phyloP scores from a whole-genome alignment of 2,113 vertebrate genomes.

The Dunckerocampus dactyliophorus region DNA sequence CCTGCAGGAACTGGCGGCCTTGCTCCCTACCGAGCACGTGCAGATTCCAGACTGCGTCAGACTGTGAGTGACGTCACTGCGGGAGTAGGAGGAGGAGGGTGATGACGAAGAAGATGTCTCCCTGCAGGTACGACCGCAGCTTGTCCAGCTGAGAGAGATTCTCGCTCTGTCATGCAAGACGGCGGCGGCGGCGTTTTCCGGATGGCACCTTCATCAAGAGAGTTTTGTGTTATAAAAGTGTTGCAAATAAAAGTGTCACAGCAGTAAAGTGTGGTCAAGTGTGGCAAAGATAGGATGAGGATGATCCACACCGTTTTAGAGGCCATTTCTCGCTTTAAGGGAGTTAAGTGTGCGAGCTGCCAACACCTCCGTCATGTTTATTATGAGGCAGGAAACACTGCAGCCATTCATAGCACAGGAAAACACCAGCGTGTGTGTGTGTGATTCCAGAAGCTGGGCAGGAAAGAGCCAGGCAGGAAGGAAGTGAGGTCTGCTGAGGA shows the following conservation, averaged over 20 bases:
- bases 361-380: constrained; percentile 2
- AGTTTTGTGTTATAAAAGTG: too few relatives aligned
- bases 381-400: constrained; percentile 18
- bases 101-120: background rate
- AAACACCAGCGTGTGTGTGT: constrained; percentile 5
- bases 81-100: background rate
- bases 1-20: constrained; percentile 62
- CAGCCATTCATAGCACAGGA: constrained; percentile 18
- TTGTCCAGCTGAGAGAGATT: constrained; percentile 26
- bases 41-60: constrained; percentile 74
- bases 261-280: too few relatives aligned
- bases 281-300: too few relatives aligned
- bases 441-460: constrained; percentile 22
- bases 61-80: constrained; percentile 67
- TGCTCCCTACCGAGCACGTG: constrained; percentile 71
- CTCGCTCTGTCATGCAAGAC: background rate
- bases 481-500: constrained; percentile 56
- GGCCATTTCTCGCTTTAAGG: too few relatives aligned
- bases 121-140: constrained; percentile 48
- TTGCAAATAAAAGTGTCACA: too few relatives aligned
- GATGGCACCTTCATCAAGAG: too few relatives aligned
- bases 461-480: constrained; percentile 57
- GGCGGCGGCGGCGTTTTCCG: too few relatives aligned
- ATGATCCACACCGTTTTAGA: too few relatives aligned
- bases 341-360: background rate